Evolutionary conservation across 2,888 invertebrate genomes (phyloP).

Genomic region (Dichetophora obliterata): DNA sequence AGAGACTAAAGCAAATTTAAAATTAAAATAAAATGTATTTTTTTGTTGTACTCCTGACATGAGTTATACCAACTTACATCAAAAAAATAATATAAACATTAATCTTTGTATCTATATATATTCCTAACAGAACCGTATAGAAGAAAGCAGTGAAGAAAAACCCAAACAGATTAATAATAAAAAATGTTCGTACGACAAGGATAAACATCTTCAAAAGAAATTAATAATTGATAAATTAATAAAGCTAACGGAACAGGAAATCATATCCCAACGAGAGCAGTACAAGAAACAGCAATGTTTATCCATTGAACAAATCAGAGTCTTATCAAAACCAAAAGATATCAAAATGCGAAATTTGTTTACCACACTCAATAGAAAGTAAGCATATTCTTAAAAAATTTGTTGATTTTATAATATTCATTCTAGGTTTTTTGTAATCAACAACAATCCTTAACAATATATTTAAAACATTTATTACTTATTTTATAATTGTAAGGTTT

Average conservation of each 20-base stretch:
- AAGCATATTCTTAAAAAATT: not conserved
- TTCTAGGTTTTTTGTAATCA: no score
- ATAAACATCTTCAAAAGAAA: conserved; percentile 10
- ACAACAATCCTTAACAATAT: no score
- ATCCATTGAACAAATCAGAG: not conserved
- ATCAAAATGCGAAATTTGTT: conserved; percentile 39
- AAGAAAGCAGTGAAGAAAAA: no score
- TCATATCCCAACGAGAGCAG: not conserved
- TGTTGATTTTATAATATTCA: not conserved
- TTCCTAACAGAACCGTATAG: no score
- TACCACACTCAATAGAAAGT: conserved; percentile 46
- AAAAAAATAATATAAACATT: no score
- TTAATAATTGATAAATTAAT: conserved; percentile 47
- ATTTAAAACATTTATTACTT: no score
- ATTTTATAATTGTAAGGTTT: no score
- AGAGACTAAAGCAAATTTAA: no score
- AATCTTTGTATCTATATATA: no score
- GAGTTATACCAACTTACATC: no score
- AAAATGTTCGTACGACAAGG: not conserved
- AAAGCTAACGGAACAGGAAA: conserved; percentile 35
- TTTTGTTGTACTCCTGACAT: no score
- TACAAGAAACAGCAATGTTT: conserved; percentile 4
- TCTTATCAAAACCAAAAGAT: not conserved
- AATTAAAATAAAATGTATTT: no score
- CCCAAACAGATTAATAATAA: not conserved